Percentiles rank a stretch among this genome's conserved stretches.
phyloP scores from a whole-genome alignment of 2,888 invertebrate species.

The Cheilosia soror region DNA sequence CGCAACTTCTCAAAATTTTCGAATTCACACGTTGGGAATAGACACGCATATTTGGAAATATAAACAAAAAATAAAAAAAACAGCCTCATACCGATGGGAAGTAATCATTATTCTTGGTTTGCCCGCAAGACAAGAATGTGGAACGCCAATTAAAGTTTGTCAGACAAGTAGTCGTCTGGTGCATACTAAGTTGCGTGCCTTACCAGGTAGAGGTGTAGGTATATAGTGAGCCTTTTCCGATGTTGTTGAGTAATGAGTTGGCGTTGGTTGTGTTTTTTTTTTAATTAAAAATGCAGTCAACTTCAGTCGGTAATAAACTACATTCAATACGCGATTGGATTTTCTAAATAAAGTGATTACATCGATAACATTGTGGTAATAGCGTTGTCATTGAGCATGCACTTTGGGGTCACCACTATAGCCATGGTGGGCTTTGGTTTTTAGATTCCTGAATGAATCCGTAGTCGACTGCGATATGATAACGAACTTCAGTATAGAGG shows the following conservation, averaged over 20 bases:
- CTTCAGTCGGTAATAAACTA: slow-evolving; percentile 33
- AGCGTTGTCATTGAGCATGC: slow-evolving; percentile 15
- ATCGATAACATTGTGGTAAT: slow-evolving; percentile 44
- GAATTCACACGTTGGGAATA: slow-evolving; percentile 4
- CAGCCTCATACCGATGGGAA: background rate
- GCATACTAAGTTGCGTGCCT: slow-evolving; percentile 37
- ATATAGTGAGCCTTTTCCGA: background rate
- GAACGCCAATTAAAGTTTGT: slow-evolving; percentile 52
- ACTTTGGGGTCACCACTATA: slow-evolving; percentile 45
- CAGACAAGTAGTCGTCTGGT: slow-evolving; percentile 34
- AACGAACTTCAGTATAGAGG: slow-evolving; percentile 29
- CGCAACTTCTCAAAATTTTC: slow-evolving; percentile 15
- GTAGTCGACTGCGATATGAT: background rate
- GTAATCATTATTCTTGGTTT: slow-evolving; percentile 24
- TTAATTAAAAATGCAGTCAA: slow-evolving; percentile 41
- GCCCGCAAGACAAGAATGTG: slow-evolving; percentile 31
- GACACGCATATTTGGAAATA: slow-evolving; percentile 5
- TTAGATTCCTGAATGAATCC: slow-evolving; percentile 1
- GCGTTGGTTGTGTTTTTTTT: slow-evolving; percentile 12
- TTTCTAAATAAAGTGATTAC: slow-evolving; percentile 7
- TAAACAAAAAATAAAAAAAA: slow-evolving; percentile 9
- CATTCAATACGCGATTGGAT: slow-evolving; percentile 34
- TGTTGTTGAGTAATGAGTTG: slow-evolving; percentile 5
- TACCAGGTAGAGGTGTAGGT: no score
- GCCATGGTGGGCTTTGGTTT: background rate